Evolutionary conservation across 2,888 invertebrate species (phyloP).

Genomic region (Caenorhabditis sp.): DNA sequence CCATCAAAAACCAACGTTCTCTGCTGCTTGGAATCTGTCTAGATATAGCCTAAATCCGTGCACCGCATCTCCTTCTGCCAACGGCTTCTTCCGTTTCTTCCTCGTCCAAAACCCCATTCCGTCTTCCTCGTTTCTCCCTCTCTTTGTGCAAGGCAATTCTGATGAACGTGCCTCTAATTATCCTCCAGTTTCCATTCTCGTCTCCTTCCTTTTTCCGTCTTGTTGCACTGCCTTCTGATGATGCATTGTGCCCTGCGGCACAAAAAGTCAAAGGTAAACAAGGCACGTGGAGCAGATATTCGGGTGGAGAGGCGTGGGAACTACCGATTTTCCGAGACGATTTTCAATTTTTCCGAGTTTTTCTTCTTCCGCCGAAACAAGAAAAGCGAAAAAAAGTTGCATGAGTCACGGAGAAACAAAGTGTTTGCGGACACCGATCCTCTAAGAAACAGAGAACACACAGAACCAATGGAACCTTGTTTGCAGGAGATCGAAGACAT

Average conservation of each 20-base stretch:
- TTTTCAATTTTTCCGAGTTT: constrained; percentile 48
- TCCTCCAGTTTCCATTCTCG: constrained; percentile 33
- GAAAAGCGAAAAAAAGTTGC: constrained; percentile 41
- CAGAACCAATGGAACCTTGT: neutral
- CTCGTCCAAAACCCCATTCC: neutral
- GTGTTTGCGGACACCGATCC: neutral
- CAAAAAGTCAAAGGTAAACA: constrained; percentile 54
- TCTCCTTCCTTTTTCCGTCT: neutral
- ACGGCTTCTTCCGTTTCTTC: constrained; percentile 17
- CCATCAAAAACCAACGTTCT: neutral
- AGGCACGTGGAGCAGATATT: constrained; percentile 26
- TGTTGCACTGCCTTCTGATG: constrained; percentile 22
- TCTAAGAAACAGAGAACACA: neutral
- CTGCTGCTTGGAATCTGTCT: constrained; percentile 1
- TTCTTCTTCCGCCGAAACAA: constrained; percentile 12
- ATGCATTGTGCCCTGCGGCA: constrained; percentile 32
- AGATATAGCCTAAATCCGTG: neutral
- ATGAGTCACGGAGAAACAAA: constrained; percentile 52
- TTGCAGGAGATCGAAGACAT: constrained; percentile 61
- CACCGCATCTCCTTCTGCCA: neutral
- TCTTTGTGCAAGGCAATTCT: constrained; percentile 11
- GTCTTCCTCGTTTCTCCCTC: constrained; percentile 2
- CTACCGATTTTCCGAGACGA: constrained; percentile 27
- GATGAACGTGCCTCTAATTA: constrained; percentile 24
- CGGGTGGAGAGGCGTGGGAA: constrained; percentile 52